Percentiles rank a stretch among this genome's conserved stretches.
Conservation (phyloP, 1,140 invertebrate genomes). For the Drosophila pachea region DNA sequence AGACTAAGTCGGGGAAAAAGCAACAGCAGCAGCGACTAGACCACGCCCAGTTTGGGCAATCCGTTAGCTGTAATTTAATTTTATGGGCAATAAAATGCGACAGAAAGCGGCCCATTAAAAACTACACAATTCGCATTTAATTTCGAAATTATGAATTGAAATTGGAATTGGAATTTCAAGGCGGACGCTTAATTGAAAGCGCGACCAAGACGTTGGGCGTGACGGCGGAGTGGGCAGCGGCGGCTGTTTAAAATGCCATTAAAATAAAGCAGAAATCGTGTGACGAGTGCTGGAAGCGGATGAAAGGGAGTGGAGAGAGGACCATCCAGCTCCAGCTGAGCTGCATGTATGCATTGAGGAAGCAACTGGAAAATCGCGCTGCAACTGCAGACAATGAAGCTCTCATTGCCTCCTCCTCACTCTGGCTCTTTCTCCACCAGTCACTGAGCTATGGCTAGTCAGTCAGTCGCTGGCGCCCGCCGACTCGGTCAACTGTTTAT, state of each 20-base stretch:
- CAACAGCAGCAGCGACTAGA: neutral
- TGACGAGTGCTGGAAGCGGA: no score
- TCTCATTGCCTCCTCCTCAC: no score
- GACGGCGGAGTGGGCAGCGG: slow-evolving; percentile 31
- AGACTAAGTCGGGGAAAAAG: neutral
- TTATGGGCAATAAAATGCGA: slow-evolving; percentile 48
- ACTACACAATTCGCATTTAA: slow-evolving; percentile 46
- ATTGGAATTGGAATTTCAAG: slow-evolving; percentile 42
- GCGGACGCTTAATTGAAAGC: slow-evolving; percentile 32
- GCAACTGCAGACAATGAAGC: neutral
- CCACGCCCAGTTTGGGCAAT: slow-evolving; percentile 18
- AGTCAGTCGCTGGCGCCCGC: slow-evolving; percentile 52
- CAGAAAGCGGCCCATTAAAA: slow-evolving; percentile 29
- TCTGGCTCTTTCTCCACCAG: neutral
- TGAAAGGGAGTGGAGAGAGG: neutral
- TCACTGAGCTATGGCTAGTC: neutral
- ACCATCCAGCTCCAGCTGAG: neutral
- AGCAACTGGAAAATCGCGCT: slow-evolving; percentile 1
- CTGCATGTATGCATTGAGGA: slow-evolving; percentile 21
- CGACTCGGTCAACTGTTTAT: slow-evolving; percentile 74
- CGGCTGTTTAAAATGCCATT: slow-evolving; percentile 65
- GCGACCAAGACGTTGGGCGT: slow-evolving; percentile 24
- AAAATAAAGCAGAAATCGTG: slow-evolving; percentile 18
- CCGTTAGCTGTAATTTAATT: slow-evolving; percentile 41
- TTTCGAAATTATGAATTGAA: slow-evolving; percentile 50